Conservation (phyloP, 1,140 invertebrate species). For the Heliconius nattereri region DNA sequence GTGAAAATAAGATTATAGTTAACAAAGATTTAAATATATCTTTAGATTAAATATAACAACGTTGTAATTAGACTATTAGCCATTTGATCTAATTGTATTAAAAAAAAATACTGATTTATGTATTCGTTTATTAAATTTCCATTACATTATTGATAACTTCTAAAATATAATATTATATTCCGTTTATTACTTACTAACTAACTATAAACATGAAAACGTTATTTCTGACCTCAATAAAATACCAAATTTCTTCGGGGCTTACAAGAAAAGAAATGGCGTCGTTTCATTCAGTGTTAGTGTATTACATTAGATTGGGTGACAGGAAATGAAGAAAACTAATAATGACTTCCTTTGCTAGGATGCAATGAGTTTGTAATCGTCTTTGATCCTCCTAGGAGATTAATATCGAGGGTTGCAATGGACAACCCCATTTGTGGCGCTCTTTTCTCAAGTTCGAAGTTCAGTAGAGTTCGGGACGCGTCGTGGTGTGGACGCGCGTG, state of each 20-base stretch:
- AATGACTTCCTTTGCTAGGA: slow-evolving; percentile 6
- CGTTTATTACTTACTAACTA: background rate
- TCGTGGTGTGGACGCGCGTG: slow-evolving; percentile 20
- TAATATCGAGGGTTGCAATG: slow-evolving; percentile 19
- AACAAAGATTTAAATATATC: background rate
- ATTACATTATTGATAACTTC: background rate
- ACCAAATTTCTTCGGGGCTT: background rate
- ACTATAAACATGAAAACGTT: background rate
- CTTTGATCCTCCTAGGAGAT: slow-evolving; percentile 14
- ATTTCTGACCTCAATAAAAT: background rate
- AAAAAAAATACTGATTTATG: no score
- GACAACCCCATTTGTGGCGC: slow-evolving; percentile 1
- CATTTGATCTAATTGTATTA: no score
- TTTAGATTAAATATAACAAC: background rate
- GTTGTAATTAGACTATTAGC: no score
- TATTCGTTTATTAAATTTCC: no score
- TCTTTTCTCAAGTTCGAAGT: slow-evolving; percentile 32
- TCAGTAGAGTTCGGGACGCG: slow-evolving; percentile 37
- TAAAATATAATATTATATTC: background rate
- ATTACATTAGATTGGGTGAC: background rate
- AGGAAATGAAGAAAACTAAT: slow-evolving; percentile 10
- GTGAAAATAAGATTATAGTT: background rate
- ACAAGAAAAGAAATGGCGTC: background rate
- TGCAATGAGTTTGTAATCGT: slow-evolving; percentile 11
- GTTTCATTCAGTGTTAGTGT: background rate